Percentiles rank a stretch among this genome's conserved stretches.
These are phyloP conservation scores for Scolopax bukidnonensis DNA, from an alignment of 2,797 vertebrate genomes.

Conservation along the genomic window DNA sequence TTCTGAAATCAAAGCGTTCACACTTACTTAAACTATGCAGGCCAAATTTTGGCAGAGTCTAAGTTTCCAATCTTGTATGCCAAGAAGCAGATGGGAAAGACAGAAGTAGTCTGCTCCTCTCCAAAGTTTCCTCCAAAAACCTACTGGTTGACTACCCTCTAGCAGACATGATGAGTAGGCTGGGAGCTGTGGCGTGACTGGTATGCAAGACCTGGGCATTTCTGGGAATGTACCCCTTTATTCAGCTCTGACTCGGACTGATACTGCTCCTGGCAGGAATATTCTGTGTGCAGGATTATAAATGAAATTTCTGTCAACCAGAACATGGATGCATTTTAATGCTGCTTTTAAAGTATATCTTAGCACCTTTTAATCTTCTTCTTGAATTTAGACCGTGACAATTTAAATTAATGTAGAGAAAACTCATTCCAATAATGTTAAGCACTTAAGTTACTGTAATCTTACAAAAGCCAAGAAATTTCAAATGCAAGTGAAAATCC, in stretches of 20 bases:
- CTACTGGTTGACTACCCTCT: background rate
- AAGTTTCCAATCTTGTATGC: background rate
- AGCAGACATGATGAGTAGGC: background rate
- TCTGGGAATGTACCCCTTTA: background rate
- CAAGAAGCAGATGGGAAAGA: background rate
- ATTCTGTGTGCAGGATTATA: background rate
- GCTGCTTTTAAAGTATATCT: constrained; percentile 26
- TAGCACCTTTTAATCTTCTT: constrained; percentile 53
- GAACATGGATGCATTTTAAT: constrained; percentile 48
- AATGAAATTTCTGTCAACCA: constrained; percentile 44
- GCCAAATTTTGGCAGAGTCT: background rate
- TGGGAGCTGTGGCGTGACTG: accelerated
- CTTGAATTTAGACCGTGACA: constrained; percentile 33
- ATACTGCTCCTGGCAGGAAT: constrained; percentile 27
- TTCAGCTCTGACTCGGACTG: background rate
- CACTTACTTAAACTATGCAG: background rate
- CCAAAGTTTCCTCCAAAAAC: background rate
- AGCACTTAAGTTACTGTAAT: constrained; percentile 24
- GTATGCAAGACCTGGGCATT: background rate
- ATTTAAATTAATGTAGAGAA: constrained; percentile 55
- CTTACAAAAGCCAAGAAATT: constrained; percentile 16
- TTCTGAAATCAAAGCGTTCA: constrained; percentile 41
- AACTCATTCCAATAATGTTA: constrained; percentile 40
- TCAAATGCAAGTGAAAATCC: background rate
- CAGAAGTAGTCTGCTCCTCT: background rate